phyloP scores from a whole-genome alignment of 2,888 invertebrate species.

The Dicyrtomina minuta region DNA sequence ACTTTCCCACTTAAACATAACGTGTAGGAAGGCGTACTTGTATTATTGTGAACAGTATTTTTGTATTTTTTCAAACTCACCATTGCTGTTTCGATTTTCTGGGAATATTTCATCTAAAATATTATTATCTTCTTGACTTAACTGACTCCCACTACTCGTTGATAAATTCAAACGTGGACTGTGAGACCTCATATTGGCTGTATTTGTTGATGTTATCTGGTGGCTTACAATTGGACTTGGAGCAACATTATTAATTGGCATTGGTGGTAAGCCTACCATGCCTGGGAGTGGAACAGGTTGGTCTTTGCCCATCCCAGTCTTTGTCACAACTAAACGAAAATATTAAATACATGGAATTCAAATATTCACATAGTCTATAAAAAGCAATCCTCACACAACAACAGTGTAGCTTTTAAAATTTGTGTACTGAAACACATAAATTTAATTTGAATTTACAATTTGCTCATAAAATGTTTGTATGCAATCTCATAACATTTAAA shows the following conservation, averaged over 20 bases:
- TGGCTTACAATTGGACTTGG: background rate
- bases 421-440: too few species aligned
- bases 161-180: constrained; percentile 23
- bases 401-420: too few species aligned
- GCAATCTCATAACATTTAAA: too few species aligned
- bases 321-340: constrained; percentile 11
- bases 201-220: background rate
- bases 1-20: too few species aligned
- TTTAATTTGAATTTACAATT: background rate
- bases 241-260: background rate
- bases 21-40: too few species aligned
- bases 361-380: background rate
- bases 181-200: constrained; percentile 1
- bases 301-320: constrained; percentile 15
- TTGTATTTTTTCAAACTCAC: too few species aligned
- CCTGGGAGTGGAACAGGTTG: constrained; percentile 9
- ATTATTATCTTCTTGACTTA: constrained; percentile 15
- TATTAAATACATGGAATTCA: too few species aligned
- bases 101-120: constrained; percentile 26
- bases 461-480: too few species aligned
- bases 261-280: background rate
- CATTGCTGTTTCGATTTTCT: constrained; percentile 22
- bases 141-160: constrained; percentile 20
- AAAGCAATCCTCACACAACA: too few species aligned
- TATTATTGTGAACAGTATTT: too few species aligned